Conservation (phyloP, 2,797 vertebrate genomes). For the Telmatherina bonti region DNA sequence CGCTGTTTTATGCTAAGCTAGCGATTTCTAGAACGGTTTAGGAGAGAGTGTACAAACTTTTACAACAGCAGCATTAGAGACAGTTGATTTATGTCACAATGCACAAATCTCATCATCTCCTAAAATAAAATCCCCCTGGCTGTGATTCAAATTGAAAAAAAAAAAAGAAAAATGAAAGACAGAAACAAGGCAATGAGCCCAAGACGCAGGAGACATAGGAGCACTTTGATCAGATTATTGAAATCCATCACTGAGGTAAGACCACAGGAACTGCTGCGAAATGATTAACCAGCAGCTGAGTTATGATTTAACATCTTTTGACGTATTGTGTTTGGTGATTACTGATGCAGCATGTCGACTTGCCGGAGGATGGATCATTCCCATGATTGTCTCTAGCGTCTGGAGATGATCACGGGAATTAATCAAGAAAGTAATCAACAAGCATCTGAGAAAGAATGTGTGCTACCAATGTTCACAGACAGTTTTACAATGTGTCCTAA, state of each 20-base stretch:
- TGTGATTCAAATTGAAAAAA: slow-evolving; percentile 42
- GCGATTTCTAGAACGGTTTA: slow-evolving; percentile 13
- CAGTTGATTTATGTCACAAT: slow-evolving; percentile 20
- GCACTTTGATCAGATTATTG: slow-evolving; percentile 55
- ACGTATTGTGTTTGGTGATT: slow-evolving; percentile 27
- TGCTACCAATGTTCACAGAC: background rate
- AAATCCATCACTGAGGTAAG: slow-evolving; percentile 39
- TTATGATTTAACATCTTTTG: slow-evolving; percentile 32
- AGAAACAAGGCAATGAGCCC: slow-evolving; percentile 47
- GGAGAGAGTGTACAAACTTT: slow-evolving; percentile 4
- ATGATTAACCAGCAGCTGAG: slow-evolving; percentile 22
- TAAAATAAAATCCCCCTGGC: slow-evolving; percentile 60
- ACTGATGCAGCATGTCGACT: slow-evolving; percentile 3
- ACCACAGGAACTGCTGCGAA: slow-evolving; percentile 17
- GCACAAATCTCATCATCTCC: slow-evolving; percentile 49
- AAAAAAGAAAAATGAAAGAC: background rate
- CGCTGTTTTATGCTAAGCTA: slow-evolving; percentile 2
- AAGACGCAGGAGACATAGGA: slow-evolving; percentile 31
- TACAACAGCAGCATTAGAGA: background rate
- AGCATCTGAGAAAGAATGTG: background rate
- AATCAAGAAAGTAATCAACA: too few relatives aligned
- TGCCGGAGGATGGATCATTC: slow-evolving; percentile 8
- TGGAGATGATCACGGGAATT: background rate
- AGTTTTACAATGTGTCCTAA: background rate
- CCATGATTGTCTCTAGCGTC: background rate